Base-by-base conservation (phyloP, 2,888 invertebrate species). In the Drosophila paramelanica region DNA sequence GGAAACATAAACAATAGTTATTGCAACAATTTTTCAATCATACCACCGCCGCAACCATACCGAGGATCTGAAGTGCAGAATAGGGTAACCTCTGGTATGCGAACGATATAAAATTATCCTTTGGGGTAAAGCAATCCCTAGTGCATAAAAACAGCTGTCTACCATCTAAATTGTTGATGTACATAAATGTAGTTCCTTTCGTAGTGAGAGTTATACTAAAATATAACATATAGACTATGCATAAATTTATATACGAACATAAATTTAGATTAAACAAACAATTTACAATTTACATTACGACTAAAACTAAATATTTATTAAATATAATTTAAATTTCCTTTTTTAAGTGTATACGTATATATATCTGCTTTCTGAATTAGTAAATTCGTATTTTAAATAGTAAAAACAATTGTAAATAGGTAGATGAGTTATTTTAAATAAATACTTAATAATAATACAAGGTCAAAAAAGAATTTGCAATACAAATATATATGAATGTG, bases 1-100 rank as follows among this genome's bases (percentile, higher is more conserved):
- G 90, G 86, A 11, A 90, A 87, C 39, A 71, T 92, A 42, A 90
- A 91, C 71, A 90, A 89, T 36, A 85, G 89, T 23, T 91, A 91
- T 65, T 92, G 90, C 56, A 87, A 81, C 23, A 90, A 90, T 58
- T 77, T 90, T 23, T 65, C 79, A 11, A 72, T 87, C 14, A 81
- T 90, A 39, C 80, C 83, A 52, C 79, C 83, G 61, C 77, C 79
- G 25, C 84, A 77, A 66, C 60, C 73, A 46, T 89, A 88, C 55
- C 86, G 88, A 31, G 73, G 81, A 14, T 73, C 88, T 27, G 90
- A 87, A 47, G 82, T 87, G 61, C 80, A 90, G 61, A 90, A 81
- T 70, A 89, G 91, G 67, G 85, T 91, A 52, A 89, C 82, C 67
- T 84, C 91, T 42, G 87, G 89, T 38, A 80, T 92, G 71, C 83